Conservation (phyloP, 2,113 vertebrate genomes). For the Atlantisia rogersi region DNA sequence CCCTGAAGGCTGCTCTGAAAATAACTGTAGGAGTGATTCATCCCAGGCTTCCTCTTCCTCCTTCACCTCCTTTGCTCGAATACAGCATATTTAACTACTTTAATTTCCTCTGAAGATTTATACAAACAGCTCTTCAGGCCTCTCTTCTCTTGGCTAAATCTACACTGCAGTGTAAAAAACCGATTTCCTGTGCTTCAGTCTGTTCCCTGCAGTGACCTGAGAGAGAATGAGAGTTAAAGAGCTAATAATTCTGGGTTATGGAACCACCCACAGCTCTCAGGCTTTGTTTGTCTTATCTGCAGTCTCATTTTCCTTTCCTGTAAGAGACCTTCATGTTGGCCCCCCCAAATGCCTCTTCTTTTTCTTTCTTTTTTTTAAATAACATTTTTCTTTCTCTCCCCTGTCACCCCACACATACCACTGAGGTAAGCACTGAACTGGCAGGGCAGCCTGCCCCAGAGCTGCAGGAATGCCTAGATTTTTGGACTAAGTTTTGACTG, state of each 20-base stretch:
- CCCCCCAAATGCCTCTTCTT: background rate
- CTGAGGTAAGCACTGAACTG: background rate
- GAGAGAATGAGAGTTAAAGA: background rate
- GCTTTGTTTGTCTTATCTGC: background rate
- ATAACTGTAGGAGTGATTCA: conserved; percentile 33
- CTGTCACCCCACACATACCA: background rate
- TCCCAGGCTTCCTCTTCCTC: conserved; percentile 15
- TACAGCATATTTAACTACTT: conserved; percentile 9
- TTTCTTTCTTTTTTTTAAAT: background rate
- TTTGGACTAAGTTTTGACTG: background rate
- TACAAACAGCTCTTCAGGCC: background rate
- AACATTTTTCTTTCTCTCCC: too few species aligned
- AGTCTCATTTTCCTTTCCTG: background rate
- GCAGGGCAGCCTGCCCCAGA: rapidly evolving
- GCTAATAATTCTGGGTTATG: background rate
- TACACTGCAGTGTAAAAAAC: background rate
- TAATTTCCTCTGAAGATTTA: conserved; percentile 26
- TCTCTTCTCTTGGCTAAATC: background rate
- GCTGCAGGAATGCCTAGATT: background rate
- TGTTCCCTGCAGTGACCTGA: background rate
- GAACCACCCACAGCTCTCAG: background rate
- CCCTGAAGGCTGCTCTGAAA: conserved; percentile 20
- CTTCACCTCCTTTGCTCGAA: background rate
- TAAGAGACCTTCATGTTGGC: background rate
- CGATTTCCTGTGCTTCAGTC: background rate